phyloP scores from a whole-genome alignment of 1,140 invertebrate genomes.

The Zaprionus capensis region DNA sequence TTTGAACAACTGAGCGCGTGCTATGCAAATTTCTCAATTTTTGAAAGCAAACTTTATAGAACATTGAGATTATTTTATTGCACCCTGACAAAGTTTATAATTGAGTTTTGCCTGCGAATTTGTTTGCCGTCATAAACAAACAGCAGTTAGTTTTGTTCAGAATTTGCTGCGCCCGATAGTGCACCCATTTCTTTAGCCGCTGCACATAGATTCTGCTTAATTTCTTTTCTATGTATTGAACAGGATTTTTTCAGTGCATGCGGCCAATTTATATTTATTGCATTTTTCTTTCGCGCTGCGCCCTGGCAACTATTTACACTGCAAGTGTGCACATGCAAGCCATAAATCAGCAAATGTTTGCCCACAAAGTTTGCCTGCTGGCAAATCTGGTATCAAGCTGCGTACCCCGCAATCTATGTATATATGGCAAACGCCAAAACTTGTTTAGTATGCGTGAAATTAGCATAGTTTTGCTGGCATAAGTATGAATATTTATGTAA shows the following conservation, averaged over 20 bases:
- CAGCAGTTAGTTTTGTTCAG: not conserved
- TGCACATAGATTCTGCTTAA: not conserved
- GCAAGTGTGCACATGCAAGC: conserved; percentile 8
- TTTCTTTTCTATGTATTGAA: not conserved
- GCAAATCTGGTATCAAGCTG: not conserved
- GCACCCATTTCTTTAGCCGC: not conserved
- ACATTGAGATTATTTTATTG: not conserved
- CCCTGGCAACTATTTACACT: conserved; percentile 7
- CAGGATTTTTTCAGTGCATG: not conserved
- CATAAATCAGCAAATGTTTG: conserved; percentile 15
- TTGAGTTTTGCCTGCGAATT: not conserved
- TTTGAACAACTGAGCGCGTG: not conserved
- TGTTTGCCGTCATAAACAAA: not conserved
- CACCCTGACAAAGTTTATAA: not conserved
- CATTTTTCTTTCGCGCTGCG: not conserved
- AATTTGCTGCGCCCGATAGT: not conserved
- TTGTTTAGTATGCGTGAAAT: conserved; percentile 18
- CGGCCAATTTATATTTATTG: conserved; percentile 2
- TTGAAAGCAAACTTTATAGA: too few relatives aligned
- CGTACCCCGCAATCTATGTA: conserved; percentile 15
- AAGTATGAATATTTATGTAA: conserved; percentile 22
- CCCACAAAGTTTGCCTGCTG: conserved; percentile 6
- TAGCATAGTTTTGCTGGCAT: conserved; percentile 20
- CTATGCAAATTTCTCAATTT: too few relatives aligned
- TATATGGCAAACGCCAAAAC: not conserved